Percentiles rank a stretch among this genome's conserved stretches.
phyloP scores from a whole-genome alignment of 2,797 vertebrate species.

The Perodicticus potto region DNA sequence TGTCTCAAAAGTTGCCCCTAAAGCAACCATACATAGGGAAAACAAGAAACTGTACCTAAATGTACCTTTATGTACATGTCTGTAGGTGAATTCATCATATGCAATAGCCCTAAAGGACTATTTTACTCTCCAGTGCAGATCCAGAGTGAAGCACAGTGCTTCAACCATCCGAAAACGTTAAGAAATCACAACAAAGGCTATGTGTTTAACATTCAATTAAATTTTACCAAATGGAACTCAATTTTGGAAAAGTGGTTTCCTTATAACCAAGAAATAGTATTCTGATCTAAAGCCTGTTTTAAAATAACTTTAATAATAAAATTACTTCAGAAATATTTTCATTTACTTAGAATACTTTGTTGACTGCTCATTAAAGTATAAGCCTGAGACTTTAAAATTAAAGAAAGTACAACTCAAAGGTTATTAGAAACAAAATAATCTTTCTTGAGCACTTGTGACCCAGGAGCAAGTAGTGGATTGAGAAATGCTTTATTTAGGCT shows the following conservation, averaged over 20 bases:
- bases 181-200: neutral
- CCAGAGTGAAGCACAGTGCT: neutral
- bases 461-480: too few relatives aligned
- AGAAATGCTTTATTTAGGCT: too few relatives aligned
- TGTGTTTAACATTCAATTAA: neutral
- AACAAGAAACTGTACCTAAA: too few relatives aligned
- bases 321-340: conserved; percentile 52
- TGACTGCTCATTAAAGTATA: neutral
- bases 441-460: too few relatives aligned
- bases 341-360: neutral
- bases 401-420: too few relatives aligned
- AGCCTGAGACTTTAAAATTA: too few relatives aligned
- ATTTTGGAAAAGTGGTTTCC: conserved; percentile 33
- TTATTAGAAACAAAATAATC: too few relatives aligned
- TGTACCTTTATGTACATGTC: neutral
- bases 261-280: neutral
- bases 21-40: too few relatives aligned
- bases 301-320: conserved; percentile 60
- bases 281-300: conserved; percentile 39
- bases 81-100: neutral
- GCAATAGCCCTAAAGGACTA: neutral
- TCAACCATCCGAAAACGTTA: neutral
- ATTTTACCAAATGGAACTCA: conserved; percentile 16
- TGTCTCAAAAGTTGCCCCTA: too few relatives aligned
- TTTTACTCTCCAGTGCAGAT: neutral